phyloP scores from a whole-genome alignment of 2,113 vertebrate species.

The Leiothrix lutea region DNA sequence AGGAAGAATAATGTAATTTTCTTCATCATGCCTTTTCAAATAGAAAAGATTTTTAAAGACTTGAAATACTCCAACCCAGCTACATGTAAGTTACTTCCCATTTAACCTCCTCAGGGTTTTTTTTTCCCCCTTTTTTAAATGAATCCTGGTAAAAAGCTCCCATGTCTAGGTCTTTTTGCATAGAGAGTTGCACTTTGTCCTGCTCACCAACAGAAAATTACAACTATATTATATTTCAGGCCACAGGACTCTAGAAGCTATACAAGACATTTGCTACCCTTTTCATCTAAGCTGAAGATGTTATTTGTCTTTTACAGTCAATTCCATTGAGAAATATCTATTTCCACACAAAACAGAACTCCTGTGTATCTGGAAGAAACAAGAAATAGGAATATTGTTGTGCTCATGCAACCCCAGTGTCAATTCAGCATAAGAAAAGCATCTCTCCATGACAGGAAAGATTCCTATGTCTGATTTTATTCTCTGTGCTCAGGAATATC shows the following conservation, averaged over 20 bases:
- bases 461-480: neutral
- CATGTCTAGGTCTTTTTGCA: neutral
- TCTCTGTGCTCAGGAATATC: neutral
- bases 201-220: neutral
- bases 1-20: neutral
- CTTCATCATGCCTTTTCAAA: neutral
- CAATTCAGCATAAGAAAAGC: neutral
- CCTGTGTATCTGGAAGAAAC: neutral
- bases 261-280: neutral
- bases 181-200: neutral
- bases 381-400: neutral
- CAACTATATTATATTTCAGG: neutral
- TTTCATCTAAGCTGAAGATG: neutral
- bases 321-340: neutral
- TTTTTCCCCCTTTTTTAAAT: fast-evolving
- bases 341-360: neutral
- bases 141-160: neutral
- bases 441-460: neutral
- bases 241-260: neutral
- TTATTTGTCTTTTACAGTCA: neutral
- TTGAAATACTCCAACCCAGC: neutral
- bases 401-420: neutral
- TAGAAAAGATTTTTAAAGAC: neutral
- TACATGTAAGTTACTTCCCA: fast-evolving
- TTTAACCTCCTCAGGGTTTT: fast-evolving